Evolutionary conservation across 2,888 invertebrate species (phyloP), one percentile per base, ranked within the genome.

Genomic region (Lamproptera curius): DNA sequence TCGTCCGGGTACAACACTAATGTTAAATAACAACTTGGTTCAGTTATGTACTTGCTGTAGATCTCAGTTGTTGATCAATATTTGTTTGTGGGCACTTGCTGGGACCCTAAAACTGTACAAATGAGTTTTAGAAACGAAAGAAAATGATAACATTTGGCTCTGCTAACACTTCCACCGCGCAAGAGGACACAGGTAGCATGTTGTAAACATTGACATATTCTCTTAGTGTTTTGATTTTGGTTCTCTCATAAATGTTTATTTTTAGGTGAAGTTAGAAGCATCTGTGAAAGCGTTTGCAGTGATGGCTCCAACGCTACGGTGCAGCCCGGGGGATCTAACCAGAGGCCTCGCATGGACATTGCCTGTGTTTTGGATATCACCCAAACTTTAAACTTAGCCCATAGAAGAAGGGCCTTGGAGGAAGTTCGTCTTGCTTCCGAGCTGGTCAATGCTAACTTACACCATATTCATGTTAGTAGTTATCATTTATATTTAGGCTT

Each of bases 321-420:
- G 26, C 87, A 87, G 59, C 67, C 84, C 13, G 77, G 80, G 39
- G 73, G 65, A 20, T 61, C 74, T 1, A 84, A 77, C 58, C 79
- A 77, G 53, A 70, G 92, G 58, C 91, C 93, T 16, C 90, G 91
- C 60, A 96, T 96, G 94, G 96, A 97, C 76, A 94, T 97, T 53
- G 96, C 93, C 42, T 95, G 95, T 83, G 94, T 97, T 55, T 89
- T 97, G 61, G 96, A 97, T 84, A 77, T 94, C 51, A 91, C 91
- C 62, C 92, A 94, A 70, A 88, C 91, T 15, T 92, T 92, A 58
- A 91, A 94, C 76, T 76, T 94, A 58, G 81, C 89, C 42, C 94
- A 95, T 59, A 90, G 97, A 43, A 93, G 92, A 78, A 91, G 91
- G 73, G 96, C 96, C 10, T 85, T 94, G 51, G 96, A 97, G 60